Conservation (phyloP, 2,797 vertebrate genomes). For the Pantherophis alleghaniensis region DNA sequence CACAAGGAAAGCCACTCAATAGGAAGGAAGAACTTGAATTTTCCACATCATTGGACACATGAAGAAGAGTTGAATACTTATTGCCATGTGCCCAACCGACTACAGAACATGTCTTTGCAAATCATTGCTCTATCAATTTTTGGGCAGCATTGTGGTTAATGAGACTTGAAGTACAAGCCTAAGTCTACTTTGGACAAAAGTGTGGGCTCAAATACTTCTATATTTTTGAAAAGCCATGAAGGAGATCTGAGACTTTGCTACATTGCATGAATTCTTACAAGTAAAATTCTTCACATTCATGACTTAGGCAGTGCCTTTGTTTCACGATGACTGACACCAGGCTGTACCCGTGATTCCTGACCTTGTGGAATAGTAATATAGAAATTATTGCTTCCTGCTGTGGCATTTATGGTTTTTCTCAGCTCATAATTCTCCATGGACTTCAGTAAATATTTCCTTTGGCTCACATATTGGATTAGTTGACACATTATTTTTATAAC, state of each 20-base stretch:
- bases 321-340: not conserved
- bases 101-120: not conserved
- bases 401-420: not conserved
- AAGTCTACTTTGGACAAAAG: not conserved
- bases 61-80: not conserved
- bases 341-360: not conserved
- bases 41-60: not conserved
- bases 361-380: not conserved
- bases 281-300: not conserved
- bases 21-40: not conserved
- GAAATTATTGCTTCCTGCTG: not conserved
- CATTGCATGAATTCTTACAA: not conserved
- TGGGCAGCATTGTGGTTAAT: not conserved
- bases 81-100: not conserved
- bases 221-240: not conserved
- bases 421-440: conserved; percentile 1
- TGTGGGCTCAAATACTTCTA: not conserved
- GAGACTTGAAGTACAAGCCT: not conserved
- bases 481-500: conserved; percentile 12
- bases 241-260: not conserved
- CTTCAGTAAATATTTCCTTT: conserved; percentile 26
- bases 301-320: not conserved
- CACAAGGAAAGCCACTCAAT: not conserved
- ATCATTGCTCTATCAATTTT: not conserved
- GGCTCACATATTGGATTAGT: not conserved